These are phyloP conservation scores for Aplochiton taeniatus DNA, from an alignment of 2,797 vertebrate genomes.

Conservation along the genomic window DNA sequence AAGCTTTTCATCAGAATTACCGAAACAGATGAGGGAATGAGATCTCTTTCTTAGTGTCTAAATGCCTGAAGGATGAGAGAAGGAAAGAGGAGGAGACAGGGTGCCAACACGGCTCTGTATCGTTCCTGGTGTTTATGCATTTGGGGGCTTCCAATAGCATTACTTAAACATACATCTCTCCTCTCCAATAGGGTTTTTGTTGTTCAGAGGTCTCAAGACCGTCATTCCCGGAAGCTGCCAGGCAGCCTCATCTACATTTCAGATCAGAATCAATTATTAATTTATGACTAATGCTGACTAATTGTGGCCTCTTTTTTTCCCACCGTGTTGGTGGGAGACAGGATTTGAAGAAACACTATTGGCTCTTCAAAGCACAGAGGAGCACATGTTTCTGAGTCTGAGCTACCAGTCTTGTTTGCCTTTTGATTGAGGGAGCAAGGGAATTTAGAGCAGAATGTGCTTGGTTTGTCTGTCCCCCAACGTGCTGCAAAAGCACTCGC, in stretches of 20 bases:
- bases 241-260: constrained; percentile 70
- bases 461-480: not conserved
- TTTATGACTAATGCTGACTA: constrained; percentile 74
- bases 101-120: constrained; percentile 29
- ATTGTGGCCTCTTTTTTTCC: constrained; percentile 59
- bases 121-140: constrained; percentile 42
- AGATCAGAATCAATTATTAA: constrained; percentile 77
- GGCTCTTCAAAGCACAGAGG: constrained; percentile 17
- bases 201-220: constrained; percentile 51
- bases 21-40: constrained; percentile 3
- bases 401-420: not conserved
- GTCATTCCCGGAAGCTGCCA: constrained; percentile 53
- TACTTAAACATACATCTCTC: constrained; percentile 70
- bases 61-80: constrained; percentile 45
- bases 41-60: constrained; percentile 51
- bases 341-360: constrained; percentile 33
- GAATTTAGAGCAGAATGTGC: too few relatives aligned
- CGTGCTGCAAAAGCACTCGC: constrained; percentile 1
- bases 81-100: constrained; percentile 14
- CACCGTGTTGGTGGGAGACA: constrained; percentile 32
- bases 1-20: constrained; percentile 9
- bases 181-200: constrained; percentile 66
- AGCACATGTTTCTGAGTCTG: constrained; percentile 15
- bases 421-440: too few relatives aligned
- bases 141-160: constrained; percentile 51